Base-by-base conservation (phyloP, 2,888 invertebrate species). In the Erebia epiphron region DNA sequence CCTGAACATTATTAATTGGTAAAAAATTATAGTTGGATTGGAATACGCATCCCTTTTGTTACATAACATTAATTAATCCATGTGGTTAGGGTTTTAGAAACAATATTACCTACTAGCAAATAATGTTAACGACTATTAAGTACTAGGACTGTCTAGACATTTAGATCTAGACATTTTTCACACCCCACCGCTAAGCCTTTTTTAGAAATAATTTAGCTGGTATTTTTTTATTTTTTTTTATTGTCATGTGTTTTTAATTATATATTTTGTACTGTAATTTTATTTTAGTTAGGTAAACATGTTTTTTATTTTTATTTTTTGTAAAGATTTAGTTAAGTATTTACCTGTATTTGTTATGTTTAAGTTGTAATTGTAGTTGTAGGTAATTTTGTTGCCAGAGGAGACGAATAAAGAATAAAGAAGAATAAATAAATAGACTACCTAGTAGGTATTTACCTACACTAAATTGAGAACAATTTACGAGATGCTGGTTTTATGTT, bases 391-490 rank as follows among this genome's bases (percentile, higher is more conserved):
- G 49, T 65, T 26, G 63, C 63, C 56, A 18, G 67, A 18, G 57
- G n/a, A 9, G 57, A 46, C 70, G 70, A 65, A 68, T 63, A 63
- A 52, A 68, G 66, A 63, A 70, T 68, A 61, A 66, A 71, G 70
- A 68, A 67, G 57, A 61, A 58, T 43, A 54, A 65, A 56, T 14
- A 68, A 43, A n/a, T 72, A 76, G 75, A 75, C 72, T 66, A 66
- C 64, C 68, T 73, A 69, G 62, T 69, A 69, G 70, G 72, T 41
- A 21, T 71, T 69, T 74, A 75, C 66, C 68, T 74, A 75, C 68
- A 67, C 68, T 73, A 86, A 89, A 89, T 90, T 86, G 85, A 87
- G 86, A 87, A 85, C 88, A 89, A 90, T 89, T 89, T 87, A 87
- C 84, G 85, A 86, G 84, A 86, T 86, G 85, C 82, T 84, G 82